Evolutionary conservation across 1,140 invertebrate genomes (phyloP).

Genomic region (Sycophila sp.): DNA sequence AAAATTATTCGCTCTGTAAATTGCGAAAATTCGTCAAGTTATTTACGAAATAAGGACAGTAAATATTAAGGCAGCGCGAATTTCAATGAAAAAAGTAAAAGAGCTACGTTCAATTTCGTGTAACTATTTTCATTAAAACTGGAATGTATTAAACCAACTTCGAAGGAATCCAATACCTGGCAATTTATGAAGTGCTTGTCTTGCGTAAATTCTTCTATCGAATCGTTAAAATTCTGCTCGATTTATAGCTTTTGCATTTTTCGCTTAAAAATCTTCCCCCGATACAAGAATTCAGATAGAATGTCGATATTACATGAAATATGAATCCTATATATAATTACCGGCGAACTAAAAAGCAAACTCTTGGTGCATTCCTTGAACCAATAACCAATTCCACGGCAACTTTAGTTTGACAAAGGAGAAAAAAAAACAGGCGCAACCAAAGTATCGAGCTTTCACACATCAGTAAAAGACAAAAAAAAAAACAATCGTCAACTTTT

Average conservation of each 20-base stretch:
- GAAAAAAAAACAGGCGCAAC: too few species aligned
- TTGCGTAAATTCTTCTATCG: conserved; percentile 35
- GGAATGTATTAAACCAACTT: conserved; percentile 34
- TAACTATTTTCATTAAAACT: conserved; percentile 40
- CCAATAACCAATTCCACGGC: not conserved
- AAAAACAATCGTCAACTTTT: too few species aligned
- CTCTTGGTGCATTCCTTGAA: not conserved
- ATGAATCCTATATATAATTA: not conserved
- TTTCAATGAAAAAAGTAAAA: not conserved
- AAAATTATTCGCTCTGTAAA: too few species aligned
- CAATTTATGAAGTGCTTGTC: conserved; percentile 37
- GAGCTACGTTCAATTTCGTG: not conserved
- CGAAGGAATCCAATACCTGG: conserved; percentile 28
- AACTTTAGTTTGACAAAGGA: too few species aligned
- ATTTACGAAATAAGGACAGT: too few species aligned
- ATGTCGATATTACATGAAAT: conserved; percentile 21
- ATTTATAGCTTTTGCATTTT: conserved; percentile 22
- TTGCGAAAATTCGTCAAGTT: too few species aligned
- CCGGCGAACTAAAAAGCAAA: not conserved
- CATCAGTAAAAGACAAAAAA: too few species aligned
- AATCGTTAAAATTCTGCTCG: conserved; percentile 36
- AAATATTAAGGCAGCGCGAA: too few species aligned
- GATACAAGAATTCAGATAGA: conserved; percentile 29
- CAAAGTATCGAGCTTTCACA: too few species aligned
- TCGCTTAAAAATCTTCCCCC: not conserved